A percentile compares a stretch with the other conserved stretches of the same genome.
Evolutionary conservation across 2,888 invertebrate genomes (phyloP).

Genomic region (Cybosia mesomella): DNA sequence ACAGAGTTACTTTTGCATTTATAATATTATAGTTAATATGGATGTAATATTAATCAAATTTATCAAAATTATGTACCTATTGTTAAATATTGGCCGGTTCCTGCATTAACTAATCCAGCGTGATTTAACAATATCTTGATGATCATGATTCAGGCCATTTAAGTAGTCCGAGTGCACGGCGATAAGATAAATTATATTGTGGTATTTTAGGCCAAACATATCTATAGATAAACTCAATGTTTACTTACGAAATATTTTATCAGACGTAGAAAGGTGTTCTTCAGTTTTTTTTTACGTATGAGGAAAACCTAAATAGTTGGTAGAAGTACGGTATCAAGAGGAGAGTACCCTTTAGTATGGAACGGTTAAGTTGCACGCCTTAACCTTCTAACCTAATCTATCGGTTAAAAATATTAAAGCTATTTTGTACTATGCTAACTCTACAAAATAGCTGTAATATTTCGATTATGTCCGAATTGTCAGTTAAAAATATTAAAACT

Average conservation of each 20-base stretch:
- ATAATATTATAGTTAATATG: no score
- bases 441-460: no score
- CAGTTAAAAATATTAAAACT: no score
- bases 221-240: conserved; percentile 33
- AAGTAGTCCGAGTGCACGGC: conserved; percentile 32
- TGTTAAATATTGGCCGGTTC: not conserved
- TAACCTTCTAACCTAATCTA: no score
- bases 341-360: no score
- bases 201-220: conserved; percentile 35
- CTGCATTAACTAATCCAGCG: not conserved
- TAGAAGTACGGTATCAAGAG: not conserved
- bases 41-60: not conserved
- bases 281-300: not conserved
- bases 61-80: not conserved
- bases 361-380: no score
- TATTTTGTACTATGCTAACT: no score
- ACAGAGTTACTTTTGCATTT: no score
- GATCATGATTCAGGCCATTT: conserved; percentile 27
- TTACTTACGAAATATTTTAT: conserved; percentile 22
- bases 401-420: no score
- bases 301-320: not conserved
- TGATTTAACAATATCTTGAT: conserved; percentile 14
- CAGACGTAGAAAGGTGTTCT: not conserved
- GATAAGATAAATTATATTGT: conserved; percentile 44
- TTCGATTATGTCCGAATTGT: no score